Percentiles rank a stretch among this genome's conserved stretches.
Evolutionary conservation across 2,797 vertebrate genomes (phyloP).

Genomic region (Martes flavigula): DNA sequence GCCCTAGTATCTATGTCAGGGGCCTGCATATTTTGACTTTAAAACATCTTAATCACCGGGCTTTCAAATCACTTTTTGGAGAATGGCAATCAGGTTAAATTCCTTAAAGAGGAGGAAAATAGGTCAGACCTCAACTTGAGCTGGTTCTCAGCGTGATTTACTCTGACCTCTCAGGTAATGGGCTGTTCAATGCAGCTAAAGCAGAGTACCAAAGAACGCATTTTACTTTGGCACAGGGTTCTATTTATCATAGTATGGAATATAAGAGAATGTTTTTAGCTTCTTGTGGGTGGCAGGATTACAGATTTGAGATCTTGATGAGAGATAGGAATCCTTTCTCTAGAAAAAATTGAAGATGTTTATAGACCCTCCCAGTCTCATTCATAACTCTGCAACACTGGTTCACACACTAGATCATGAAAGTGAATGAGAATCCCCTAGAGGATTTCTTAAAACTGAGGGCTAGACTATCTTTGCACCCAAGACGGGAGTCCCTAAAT

Average conservation of each 20-base stretch:
- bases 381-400: background rate
- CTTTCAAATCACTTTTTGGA: conserved; percentile 38
- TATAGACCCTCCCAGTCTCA: background rate
- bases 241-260: background rate
- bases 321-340: background rate
- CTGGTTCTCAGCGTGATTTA: background rate
- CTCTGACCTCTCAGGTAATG: background rate
- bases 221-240: background rate
- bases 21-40: background rate
- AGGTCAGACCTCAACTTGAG: background rate
- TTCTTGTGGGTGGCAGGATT: background rate
- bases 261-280: background rate
- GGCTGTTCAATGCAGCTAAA: background rate
- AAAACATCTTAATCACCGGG: background rate
- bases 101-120: background rate
- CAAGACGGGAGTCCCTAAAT: background rate
- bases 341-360: background rate
- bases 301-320: background rate
- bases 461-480: background rate
- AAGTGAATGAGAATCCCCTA: background rate
- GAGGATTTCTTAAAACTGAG: background rate
- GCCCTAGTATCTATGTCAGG: background rate
- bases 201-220: background rate
- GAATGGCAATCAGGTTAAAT: conserved; percentile 13
- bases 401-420: background rate